phyloP scores from a whole-genome alignment of 2,888 invertebrate species.

The Eupithecia inturbata region DNA sequence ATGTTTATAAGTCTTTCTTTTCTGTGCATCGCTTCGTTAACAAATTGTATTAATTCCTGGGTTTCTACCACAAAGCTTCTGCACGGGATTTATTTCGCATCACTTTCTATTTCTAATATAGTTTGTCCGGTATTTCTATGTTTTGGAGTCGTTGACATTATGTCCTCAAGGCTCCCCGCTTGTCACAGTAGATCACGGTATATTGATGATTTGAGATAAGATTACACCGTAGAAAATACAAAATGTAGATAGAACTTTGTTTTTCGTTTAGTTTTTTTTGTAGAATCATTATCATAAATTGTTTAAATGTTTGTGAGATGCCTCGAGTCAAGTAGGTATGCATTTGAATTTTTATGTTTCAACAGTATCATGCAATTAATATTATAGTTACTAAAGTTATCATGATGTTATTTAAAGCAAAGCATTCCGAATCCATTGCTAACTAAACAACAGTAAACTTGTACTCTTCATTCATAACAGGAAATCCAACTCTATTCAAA shows the following conservation, averaged over 20 bases:
- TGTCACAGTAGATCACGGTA: constrained; percentile 23
- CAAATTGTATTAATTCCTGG: constrained; percentile 43
- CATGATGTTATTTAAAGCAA: not conserved
- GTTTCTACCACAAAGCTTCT: constrained; percentile 42
- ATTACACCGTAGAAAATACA: constrained; percentile 5
- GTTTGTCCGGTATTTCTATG: constrained; percentile 24
- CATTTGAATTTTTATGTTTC: not conserved
- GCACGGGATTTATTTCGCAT: constrained; percentile 54
- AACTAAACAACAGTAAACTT: not conserved
- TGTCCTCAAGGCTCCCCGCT: constrained; percentile 75
- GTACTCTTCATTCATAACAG: not conserved
- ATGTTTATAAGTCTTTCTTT: constrained; percentile 19
- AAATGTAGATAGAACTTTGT: not conserved
- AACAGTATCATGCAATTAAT: too few relatives aligned
- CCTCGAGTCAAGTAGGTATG: not conserved
- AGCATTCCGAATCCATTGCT: not conserved
- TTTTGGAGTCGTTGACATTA: constrained; percentile 74
- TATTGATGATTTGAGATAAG: constrained; percentile 12
- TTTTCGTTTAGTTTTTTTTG: not conserved
- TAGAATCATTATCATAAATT: not conserved
- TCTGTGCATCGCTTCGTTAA: constrained; percentile 39
- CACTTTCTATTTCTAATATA: constrained; percentile 36
- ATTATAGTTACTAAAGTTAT: too few relatives aligned
- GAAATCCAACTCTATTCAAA: not conserved
- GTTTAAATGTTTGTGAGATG: not conserved